Evolutionary conservation across 1,140 invertebrate genomes (phyloP).

Genomic region (Zaprionus ornatus): DNA sequence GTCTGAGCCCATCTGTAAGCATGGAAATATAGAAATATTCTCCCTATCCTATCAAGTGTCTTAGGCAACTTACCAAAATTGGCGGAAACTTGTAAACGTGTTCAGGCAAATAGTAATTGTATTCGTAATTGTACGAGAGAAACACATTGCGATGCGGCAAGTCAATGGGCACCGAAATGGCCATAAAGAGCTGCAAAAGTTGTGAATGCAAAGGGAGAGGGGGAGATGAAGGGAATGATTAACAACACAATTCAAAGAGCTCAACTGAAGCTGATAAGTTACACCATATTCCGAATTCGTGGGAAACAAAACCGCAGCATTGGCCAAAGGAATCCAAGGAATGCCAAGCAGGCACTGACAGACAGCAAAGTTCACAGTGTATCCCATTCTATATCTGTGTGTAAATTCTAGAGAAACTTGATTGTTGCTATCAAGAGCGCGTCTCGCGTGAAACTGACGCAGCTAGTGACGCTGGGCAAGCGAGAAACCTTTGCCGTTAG

Average conservation of each 20-base stretch:
- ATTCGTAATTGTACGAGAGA: constrained; percentile 90
- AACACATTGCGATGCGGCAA: constrained; percentile 89
- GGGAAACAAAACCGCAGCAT: constrained; percentile 40
- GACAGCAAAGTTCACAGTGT: neutral
- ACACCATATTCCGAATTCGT: constrained; percentile 60
- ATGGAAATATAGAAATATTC: neutral
- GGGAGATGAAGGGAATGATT: neutral
- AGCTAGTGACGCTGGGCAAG: neutral
- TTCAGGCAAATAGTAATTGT: constrained; percentile 86
- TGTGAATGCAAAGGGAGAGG: neutral
- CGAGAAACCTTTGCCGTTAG: constrained; percentile 30
- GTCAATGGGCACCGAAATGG: constrained; percentile 89
- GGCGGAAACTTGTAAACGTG: constrained; percentile 71
- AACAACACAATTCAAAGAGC: neutral
- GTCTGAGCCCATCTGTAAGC: constrained; percentile 54
- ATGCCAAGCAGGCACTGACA: neutral
- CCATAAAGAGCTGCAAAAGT: constrained; percentile 86
- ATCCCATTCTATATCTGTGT: constrained; percentile 9
- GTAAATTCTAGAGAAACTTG: neutral
- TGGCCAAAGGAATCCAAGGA: neutral
- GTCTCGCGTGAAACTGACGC: constrained; percentile 25
- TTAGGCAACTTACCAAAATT: constrained; percentile 59
- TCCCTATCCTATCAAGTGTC: constrained; percentile 3
- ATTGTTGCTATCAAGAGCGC: constrained; percentile 13
- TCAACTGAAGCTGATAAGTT: constrained; percentile 12